Evolutionary conservation across 2,888 invertebrate genomes (phyloP).

Genomic region (Pristionchus exspectatus): DNA sequence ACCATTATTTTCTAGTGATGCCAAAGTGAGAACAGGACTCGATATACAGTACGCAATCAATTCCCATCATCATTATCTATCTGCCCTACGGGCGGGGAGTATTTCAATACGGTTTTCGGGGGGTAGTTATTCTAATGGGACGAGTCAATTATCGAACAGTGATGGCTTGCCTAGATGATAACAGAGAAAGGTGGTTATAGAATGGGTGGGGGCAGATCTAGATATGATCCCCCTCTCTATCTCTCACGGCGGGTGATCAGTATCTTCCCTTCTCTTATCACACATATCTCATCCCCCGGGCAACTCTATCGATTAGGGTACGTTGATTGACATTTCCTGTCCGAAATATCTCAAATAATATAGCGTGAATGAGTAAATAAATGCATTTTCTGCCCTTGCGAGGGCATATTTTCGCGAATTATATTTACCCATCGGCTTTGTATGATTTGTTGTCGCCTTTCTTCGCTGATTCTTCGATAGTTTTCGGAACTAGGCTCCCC

Average conservation of each 20-base stretch:
- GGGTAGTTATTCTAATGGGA: constrained; percentile 39
- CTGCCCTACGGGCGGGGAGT: neutral
- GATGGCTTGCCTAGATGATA: neutral
- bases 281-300: neutral
- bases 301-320: neutral
- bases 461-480: constrained; percentile 15
- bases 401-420: neutral
- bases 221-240: constrained; percentile 34
- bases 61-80: neutral
- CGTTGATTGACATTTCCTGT: neutral
- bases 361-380: neutral
- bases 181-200: constrained; percentile 1
- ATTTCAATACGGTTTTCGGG: constrained; percentile 22
- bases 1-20: too few species aligned
- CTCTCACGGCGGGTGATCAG: constrained; percentile 30
- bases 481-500: neutral
- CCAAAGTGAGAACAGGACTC: neutral
- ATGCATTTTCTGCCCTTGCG: too few species aligned
- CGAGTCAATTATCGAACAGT: constrained; percentile 1
- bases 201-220: constrained; percentile 26
- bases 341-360: neutral
- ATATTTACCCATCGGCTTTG: neutral
- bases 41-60: neutral
- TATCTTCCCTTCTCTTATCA: constrained; percentile 39
- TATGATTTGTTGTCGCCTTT: neutral